Evolutionary conservation across 2,888 invertebrate genomes (phyloP).

Genomic region (Melieria picta): DNA sequence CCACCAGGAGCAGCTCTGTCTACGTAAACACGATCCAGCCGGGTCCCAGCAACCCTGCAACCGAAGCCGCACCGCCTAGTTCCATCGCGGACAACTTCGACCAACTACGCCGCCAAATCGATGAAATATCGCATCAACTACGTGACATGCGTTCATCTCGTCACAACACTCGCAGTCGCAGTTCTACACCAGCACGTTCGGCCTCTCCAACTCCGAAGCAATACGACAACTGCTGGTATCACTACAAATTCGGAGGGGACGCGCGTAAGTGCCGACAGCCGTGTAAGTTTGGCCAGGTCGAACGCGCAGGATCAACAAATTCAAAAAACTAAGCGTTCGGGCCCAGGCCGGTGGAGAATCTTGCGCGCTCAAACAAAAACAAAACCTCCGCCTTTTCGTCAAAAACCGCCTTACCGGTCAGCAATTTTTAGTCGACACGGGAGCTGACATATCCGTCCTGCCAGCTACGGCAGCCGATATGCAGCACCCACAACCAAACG

Average conservation of each 20-base stretch:
- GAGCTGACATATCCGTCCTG: slow-evolving; percentile 40
- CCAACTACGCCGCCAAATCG: background rate
- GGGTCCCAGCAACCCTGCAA: background rate
- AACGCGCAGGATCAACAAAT: background rate
- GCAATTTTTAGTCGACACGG: slow-evolving; percentile 40
- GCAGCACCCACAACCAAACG: slow-evolving; percentile 8
- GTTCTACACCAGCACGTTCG: slow-evolving; percentile 7
- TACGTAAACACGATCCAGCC: background rate
- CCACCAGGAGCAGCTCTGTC: background rate
- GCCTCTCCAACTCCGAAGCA: slow-evolving; percentile 4
- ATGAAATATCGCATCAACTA: slow-evolving; percentile 2
- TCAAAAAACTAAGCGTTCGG: slow-evolving; percentile 31
- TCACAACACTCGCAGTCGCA: slow-evolving; percentile 2
- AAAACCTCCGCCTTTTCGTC: slow-evolving; percentile 27
- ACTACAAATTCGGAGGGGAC: slow-evolving; percentile 28
- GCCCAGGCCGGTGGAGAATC: slow-evolving; percentile 14
- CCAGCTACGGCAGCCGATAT: slow-evolving; percentile 27
- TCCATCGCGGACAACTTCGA: background rate
- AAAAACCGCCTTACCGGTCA: slow-evolving; percentile 20
- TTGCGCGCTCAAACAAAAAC: slow-evolving; percentile 11
- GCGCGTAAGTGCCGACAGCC: slow-evolving; percentile 36
- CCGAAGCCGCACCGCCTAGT: background rate
- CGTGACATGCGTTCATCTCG: background rate
- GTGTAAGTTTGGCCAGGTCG: slow-evolving; percentile 14
- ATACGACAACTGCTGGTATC: slow-evolving; percentile 38